Percentiles rank a stretch among this genome's conserved stretches.
Evolutionary conservation across 2,113 vertebrate genomes (phyloP).

Genomic region (Mellivora capensis): DNA sequence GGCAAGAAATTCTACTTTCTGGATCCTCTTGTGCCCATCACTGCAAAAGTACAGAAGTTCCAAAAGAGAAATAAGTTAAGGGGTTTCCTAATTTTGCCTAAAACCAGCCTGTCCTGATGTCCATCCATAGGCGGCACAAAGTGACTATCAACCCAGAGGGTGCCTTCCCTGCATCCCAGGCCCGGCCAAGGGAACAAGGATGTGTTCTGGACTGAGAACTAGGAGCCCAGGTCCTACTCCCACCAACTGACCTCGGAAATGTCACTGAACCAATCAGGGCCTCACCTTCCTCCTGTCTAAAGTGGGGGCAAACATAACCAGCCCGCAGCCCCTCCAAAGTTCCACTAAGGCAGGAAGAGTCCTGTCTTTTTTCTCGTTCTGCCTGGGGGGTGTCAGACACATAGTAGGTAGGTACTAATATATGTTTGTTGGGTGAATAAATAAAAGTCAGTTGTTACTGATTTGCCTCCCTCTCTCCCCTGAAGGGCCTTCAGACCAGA

Average conservation of each 20-base stretch:
- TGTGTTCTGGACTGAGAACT: background rate
- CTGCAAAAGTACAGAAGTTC: background rate
- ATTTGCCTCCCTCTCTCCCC: background rate
- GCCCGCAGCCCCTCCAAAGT: background rate
- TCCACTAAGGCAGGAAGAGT: background rate
- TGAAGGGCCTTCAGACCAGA: background rate
- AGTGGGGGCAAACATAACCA: too few species aligned
- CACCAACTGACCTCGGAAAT: background rate
- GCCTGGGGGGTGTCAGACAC: too few species aligned
- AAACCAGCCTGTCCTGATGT: background rate
- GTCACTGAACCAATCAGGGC: background rate
- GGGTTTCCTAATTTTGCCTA: background rate
- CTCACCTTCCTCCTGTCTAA: background rate
- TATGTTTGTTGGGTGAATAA: background rate
- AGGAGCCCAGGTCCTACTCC: background rate
- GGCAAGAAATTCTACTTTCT: background rate
- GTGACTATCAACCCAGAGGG: background rate
- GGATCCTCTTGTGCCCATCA: background rate
- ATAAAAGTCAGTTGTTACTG: background rate
- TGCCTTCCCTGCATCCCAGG: too few species aligned
- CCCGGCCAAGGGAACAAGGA: background rate
- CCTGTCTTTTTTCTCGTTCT: background rate
- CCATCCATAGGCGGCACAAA: background rate
- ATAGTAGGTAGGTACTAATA: background rate
- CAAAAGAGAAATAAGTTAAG: background rate